A percentile compares a stretch with the other conserved stretches of the same genome.
Evolutionary conservation across 2,888 invertebrate genomes (phyloP).

Genomic region (Tachina grossa): DNA sequence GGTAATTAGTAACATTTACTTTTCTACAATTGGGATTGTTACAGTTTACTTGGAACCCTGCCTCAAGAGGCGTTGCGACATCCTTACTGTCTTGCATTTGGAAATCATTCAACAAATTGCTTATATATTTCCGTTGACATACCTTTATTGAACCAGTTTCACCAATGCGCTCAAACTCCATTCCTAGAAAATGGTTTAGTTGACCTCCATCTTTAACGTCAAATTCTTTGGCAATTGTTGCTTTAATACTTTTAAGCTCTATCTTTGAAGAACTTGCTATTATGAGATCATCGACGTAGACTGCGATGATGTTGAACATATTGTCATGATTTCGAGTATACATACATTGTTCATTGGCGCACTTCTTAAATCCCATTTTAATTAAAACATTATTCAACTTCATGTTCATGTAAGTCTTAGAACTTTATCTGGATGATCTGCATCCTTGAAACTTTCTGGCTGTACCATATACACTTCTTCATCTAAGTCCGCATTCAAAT

Average conservation of each 20-base stretch:
- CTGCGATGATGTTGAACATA: conserved; percentile 60
- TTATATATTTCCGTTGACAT: too few relatives aligned
- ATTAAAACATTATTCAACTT: conserved; percentile 56
- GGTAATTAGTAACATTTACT: too few relatives aligned
- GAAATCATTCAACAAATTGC: too few relatives aligned
- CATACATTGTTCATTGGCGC: conserved; percentile 41
- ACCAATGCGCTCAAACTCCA: conserved; percentile 31
- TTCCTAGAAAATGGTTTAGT: conserved; percentile 48
- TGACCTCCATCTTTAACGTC: conserved; percentile 44
- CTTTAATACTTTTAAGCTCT: not conserved
- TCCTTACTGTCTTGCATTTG: too few relatives aligned
- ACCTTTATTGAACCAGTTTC: not conserved
- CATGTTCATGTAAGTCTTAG: conserved; percentile 57
- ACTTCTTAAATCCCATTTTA: conserved; percentile 56
- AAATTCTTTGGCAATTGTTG: not conserved
- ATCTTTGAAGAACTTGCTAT: conserved; percentile 44
- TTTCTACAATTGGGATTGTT: too few relatives aligned
- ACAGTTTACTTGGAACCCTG: too few relatives aligned
- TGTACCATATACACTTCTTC: conserved; percentile 11
- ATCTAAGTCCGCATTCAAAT: conserved; percentile 59
- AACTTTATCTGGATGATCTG: not conserved
- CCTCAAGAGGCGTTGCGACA: too few relatives aligned
- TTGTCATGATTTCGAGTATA: not conserved
- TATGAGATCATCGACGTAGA: conserved; percentile 70
- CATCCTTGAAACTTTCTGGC: conserved; percentile 14